Evolutionary conservation across 1,140 invertebrate species (phyloP), one percentile per base, ranked within the genome.

Genomic region (Drosophila melanica): DNA sequence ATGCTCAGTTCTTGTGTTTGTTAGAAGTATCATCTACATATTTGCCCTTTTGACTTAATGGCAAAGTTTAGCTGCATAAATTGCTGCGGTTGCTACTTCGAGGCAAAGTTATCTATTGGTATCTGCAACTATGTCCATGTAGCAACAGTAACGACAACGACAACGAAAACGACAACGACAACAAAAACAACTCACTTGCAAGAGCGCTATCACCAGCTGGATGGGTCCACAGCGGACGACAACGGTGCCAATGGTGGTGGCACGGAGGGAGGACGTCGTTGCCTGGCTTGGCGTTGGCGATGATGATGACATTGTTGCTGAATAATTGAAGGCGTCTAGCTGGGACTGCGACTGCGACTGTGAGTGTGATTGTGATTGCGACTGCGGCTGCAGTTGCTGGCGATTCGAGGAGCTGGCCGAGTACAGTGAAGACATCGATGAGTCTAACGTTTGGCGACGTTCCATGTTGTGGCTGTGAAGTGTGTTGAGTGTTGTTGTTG

Each of bases 171-270:
- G 7, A 12, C 23, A 12, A 12, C n/a, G 6, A 16, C 39, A 18
- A 35, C 27, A 14, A 48, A 53, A 58, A 81, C 65, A 87, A 93
- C 95, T 94, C 95, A 98, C 97, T 95, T 97, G 96, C 64, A 98
- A 93, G 63, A 98, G 93, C 67, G 97, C 97, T 84, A 98, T 96
- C 82, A 98, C 96, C 81, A 98, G 95, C 90, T 96, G 94, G 9
- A 97, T 96, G 75, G 94, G 94, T 75, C 97, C 97, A 90, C 97
- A 97, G 91, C 97, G 96, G 35, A 98, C 95, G 12, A 97, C 97
- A 77, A 98, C 97, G 14, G 97, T 98, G 91, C 96, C 97, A 79
- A 98, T 96, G 70, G 97, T 98, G 27, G 97, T 98, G 14, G 96
- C 90, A 35, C 90, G 79, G 16, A 91, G 79, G 53, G 78, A 66